phyloP scores from a whole-genome alignment of 2,113 vertebrate genomes.

The Pandion haliaetus region DNA sequence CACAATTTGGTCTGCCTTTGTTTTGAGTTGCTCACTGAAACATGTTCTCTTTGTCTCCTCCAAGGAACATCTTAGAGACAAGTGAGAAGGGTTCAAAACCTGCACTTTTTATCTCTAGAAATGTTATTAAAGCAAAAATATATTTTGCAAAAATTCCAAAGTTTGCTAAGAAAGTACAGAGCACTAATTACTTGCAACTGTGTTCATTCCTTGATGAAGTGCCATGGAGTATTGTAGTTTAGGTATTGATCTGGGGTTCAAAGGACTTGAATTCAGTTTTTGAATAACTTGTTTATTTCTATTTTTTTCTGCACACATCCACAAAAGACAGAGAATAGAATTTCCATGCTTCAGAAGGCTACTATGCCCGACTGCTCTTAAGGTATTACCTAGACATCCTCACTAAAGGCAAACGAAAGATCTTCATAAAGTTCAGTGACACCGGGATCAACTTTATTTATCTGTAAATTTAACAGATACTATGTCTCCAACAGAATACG shows the following conservation, averaged over 20 bases:
- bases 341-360: background rate
- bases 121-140: background rate
- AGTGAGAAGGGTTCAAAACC: background rate
- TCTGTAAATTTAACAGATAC: background rate
- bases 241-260: background rate
- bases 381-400: background rate
- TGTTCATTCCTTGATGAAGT: background rate
- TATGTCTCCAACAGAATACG: background rate
- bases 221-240: background rate
- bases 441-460: background rate
- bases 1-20: background rate
- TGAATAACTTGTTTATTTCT: background rate
- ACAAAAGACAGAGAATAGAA: background rate
- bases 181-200: background rate
- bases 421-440: background rate
- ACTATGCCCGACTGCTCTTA: background rate
- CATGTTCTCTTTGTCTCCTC: background rate
- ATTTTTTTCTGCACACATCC: background rate
- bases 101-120: background rate
- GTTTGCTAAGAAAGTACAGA: background rate
- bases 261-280: background rate
- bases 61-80: background rate
- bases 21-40: background rate
- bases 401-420: background rate
- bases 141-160: background rate